Base-by-base conservation (phyloP, 2,113 vertebrate genomes). In the Sphyrna mokarran region DNA sequence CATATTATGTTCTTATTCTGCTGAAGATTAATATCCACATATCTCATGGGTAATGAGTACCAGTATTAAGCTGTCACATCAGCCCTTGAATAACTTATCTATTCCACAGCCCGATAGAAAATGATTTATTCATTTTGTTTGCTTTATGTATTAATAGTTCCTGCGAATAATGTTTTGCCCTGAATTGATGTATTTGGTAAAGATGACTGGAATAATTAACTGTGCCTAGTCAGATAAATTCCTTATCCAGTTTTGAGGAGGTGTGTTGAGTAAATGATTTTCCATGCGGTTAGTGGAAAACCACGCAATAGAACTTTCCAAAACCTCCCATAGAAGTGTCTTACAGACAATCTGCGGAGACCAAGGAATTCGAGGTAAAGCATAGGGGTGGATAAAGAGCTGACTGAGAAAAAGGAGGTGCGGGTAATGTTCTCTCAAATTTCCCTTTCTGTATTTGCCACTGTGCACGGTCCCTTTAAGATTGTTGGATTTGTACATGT, bases 1-100 rank as follows among this genome's bases (percentile, higher is more conserved):
- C 91, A 94, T 29, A 48, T 87, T 54, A 22, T 87, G 43, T 48
- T 87, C 29, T 90, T 90, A 61, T 16, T 16, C 11, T 58, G 13
- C 10, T 90, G 87, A 61, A 94, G 66, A 94, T 94, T 94, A 94
- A 94, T 94, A 43, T 94, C 91, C 23, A 69, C 63, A 69, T 37
- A 69, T 43, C 20, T 69, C n/a, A 69, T 22, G 66, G 63, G 66
- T 43, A 23, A 69, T 94, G 66, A 69, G n/a, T 13, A 37, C 20
- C 91, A 94, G 70, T 40, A 94, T 94, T 94, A 94, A 90, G 87
- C 54, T 90, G 87, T 58, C 54, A 33, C 26, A 90, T 90, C 87
- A 33, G 26, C 54, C 87, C 87, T 90, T 61, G 26, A 61, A 90
- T 61, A 90, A 90, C 87, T 63, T 90, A 90, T 61, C 16, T 90